Percentiles rank a stretch among this genome's conserved stretches.
These are phyloP conservation scores for Passerina amoena DNA, from an alignment of 2,113 vertebrate species.

Conservation along the genomic window DNA sequence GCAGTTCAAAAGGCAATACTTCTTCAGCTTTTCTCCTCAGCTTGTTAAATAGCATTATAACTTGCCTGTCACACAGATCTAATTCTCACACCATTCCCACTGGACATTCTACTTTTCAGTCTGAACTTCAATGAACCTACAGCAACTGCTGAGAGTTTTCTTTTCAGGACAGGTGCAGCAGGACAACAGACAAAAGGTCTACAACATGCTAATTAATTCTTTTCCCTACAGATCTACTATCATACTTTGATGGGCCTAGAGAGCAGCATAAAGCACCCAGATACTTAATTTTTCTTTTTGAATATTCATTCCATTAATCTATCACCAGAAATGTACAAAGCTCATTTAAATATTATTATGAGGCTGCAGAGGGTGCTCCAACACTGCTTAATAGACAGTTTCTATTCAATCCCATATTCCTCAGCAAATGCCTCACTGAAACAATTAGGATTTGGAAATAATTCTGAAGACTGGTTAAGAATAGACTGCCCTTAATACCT, in stretches of 20 bases:
- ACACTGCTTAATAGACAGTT: neutral
- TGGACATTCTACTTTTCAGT: neutral
- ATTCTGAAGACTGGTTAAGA: neutral
- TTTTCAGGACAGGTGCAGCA: neutral
- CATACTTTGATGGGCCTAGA: neutral
- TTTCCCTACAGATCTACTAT: neutral
- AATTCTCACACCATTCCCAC: neutral
- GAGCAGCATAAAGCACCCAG: neutral
- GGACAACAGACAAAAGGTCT: neutral
- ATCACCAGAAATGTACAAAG: neutral
- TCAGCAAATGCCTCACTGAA: neutral
- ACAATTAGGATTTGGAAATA: neutral
- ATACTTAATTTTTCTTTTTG: neutral
- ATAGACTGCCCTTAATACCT: neutral
- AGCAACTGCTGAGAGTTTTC: neutral
- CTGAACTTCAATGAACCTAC: neutral
- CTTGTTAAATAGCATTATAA: neutral
- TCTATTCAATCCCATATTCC: neutral
- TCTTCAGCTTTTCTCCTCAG: neutral
- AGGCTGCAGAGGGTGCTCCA: slow-evolving; percentile 54
- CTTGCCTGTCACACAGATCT: neutral
- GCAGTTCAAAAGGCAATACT: neutral
- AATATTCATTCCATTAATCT: neutral
- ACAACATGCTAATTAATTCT: neutral
- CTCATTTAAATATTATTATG: slow-evolving; percentile 51